These are phyloP conservation scores for Cydia amplana DNA, from an alignment of 1,140 invertebrate species.

Conservation along the genomic window DNA sequence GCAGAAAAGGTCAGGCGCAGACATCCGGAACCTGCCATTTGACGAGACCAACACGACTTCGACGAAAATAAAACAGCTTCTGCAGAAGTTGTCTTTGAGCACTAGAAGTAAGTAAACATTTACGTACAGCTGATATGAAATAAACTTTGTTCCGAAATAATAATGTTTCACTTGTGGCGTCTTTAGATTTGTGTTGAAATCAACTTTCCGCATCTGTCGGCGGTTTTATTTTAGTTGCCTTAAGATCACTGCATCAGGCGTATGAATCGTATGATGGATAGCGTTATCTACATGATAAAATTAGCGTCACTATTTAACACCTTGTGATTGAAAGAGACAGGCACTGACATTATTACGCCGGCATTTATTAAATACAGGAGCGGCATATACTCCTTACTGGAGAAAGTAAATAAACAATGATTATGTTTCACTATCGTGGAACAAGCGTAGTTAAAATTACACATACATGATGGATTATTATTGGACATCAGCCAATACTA, in stretches of 20 bases:
- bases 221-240: neutral
- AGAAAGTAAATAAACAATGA: neutral
- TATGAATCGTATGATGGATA: too few relatives aligned
- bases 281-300: too few relatives aligned
- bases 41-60: conserved; percentile 68
- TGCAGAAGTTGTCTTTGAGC: conserved; percentile 83
- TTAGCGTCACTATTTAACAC: too few relatives aligned
- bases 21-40: conserved; percentile 65
- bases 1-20: conserved; percentile 76
- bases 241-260: neutral
- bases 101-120: conserved; percentile 88
- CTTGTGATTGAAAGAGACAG: too few relatives aligned
- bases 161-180: conserved; percentile 11
- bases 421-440: neutral
- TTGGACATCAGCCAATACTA: conserved; percentile 4
- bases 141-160: neutral
- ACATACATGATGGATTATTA: conserved; percentile 8
- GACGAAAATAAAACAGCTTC: conserved; percentile 81
- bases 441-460: neutral
- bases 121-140: conserved; percentile 13
- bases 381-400: too few relatives aligned
- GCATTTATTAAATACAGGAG: too few relatives aligned
- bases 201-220: neutral
- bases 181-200: neutral
- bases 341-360: too few relatives aligned